Conservation (phyloP, 2,888 invertebrate genomes). For the Ectobius pallidus region DNA sequence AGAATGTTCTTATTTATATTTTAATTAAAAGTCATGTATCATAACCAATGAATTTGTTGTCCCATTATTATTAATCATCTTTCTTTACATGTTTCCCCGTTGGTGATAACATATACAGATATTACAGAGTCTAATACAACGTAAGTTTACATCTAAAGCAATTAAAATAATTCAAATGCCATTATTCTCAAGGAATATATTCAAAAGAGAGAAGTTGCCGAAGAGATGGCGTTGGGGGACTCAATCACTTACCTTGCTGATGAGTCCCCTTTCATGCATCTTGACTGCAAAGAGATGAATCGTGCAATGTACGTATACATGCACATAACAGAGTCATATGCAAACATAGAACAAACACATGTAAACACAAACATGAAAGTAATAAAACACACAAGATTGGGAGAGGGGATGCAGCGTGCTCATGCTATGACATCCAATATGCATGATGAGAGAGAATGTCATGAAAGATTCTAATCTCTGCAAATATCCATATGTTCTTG, state of each 20-base stretch:
- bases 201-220: not conserved
- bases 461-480: not conserved
- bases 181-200: no score
- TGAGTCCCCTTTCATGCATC: conserved; percentile 37
- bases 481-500: not conserved
- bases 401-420: conserved; percentile 32
- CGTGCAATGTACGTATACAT: conserved; percentile 8
- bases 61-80: no score
- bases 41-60: no score
- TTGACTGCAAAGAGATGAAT: conserved; percentile 21
- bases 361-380: conserved; percentile 21
- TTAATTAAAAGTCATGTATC: no score
- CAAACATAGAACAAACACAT: conserved; percentile 21
- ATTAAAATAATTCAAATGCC: no score
- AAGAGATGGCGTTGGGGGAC: conserved; percentile 35
- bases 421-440: conserved; percentile 22
- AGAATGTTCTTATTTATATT: no score
- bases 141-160: no score
- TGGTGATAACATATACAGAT: no score
- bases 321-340: conserved; percentile 7
- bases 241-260: conserved; percentile 38
- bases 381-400: not conserved
- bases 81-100: no score
- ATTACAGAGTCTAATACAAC: no score
- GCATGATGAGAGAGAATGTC: not conserved